Evolutionary conservation across 2,113 vertebrate genomes (phyloP).

Genomic region (Paedocypris sp.): DNA sequence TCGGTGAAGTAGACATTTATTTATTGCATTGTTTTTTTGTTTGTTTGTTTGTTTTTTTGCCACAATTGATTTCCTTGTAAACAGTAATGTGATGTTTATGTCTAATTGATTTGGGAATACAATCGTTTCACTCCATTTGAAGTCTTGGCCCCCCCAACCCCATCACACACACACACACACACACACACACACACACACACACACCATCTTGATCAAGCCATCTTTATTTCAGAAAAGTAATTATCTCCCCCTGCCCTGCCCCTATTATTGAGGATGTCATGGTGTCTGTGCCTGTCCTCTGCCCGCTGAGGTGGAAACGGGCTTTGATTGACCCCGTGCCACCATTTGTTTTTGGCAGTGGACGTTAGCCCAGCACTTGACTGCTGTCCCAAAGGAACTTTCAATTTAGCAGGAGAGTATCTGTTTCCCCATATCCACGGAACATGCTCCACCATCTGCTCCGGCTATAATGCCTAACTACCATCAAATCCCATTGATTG

Average conservation of each 20-base stretch:
- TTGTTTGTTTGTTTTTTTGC: too few relatives aligned
- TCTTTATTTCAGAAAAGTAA: constrained; percentile 10
- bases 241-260: constrained; percentile 27
- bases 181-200: not conserved
- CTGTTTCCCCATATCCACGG: constrained; percentile 84
- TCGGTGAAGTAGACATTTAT: too few relatives aligned
- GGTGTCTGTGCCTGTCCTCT: not conserved
- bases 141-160: too few relatives aligned
- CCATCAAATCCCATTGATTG: constrained; percentile 87
- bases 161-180: not conserved
- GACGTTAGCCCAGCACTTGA: constrained; percentile 51
- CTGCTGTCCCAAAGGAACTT: constrained; percentile 73
- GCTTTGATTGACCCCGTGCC: constrained; percentile 7
- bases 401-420: constrained; percentile 77
- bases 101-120: too few relatives aligned
- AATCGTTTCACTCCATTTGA: too few relatives aligned
- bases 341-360: constrained; percentile 30
- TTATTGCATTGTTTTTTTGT: too few relatives aligned
- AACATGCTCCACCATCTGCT: constrained; percentile 96
- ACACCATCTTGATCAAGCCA: not conserved
- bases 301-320: not conserved
- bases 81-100: too few relatives aligned
- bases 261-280: constrained; percentile 20
- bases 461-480: constrained; percentile 63
- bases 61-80: too few relatives aligned